phyloP scores from a whole-genome alignment of 2,888 invertebrate genomes.

The Aleiodes testaceus region DNA sequence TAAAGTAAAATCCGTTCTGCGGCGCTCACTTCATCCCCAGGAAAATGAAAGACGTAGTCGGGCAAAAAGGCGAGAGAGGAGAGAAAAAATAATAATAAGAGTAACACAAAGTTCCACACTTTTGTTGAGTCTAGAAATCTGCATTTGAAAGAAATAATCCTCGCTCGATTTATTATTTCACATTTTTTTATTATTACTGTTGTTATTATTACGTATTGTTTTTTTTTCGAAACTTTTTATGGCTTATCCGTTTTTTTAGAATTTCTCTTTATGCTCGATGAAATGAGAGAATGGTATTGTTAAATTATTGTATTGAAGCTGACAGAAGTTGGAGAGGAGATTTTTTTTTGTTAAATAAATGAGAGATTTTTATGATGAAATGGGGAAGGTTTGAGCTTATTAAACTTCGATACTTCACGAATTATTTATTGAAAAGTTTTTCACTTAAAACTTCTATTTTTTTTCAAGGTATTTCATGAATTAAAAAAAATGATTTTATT shows the following conservation, averaged over 20 bases:
- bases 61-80: constrained; percentile 7
- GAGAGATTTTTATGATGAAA: not conserved
- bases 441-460: too few relatives aligned
- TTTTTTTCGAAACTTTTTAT: not conserved
- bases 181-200: constrained; percentile 45
- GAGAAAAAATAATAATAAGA: constrained; percentile 36
- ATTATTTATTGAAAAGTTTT: too few relatives aligned
- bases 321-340: constrained; percentile 6
- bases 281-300: not conserved
- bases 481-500: not conserved
- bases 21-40: constrained; percentile 27
- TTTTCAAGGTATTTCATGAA: too few relatives aligned
- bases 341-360: too few relatives aligned
- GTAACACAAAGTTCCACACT: constrained; percentile 50
- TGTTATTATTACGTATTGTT: not conserved
- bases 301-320: not conserved
- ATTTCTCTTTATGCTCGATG: not conserved
- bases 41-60: constrained; percentile 14
- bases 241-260: constrained; percentile 14
- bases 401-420: too few relatives aligned
- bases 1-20: constrained; percentile 41
- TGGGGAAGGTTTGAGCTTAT: too few relatives aligned
- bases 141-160: constrained; percentile 64
- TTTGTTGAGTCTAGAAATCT: constrained; percentile 65
- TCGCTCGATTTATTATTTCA: constrained; percentile 63